phyloP scores from a whole-genome alignment of 2,797 vertebrate genomes.

The Carapus acus region DNA sequence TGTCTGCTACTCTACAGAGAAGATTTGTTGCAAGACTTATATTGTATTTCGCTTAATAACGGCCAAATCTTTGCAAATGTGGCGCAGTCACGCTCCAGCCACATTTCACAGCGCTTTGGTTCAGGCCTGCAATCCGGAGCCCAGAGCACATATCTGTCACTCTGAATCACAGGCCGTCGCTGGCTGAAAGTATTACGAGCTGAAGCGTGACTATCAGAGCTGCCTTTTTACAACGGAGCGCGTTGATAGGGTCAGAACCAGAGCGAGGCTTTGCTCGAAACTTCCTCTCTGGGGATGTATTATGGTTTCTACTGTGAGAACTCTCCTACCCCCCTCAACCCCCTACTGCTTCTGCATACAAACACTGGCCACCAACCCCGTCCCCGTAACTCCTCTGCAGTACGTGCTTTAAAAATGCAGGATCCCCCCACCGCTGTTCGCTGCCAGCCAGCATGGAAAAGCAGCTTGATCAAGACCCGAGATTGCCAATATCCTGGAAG shows the following conservation, averaged over 20 bases:
- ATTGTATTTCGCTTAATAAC: conserved; percentile 42
- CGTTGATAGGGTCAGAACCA: conserved; percentile 49
- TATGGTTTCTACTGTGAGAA: conserved; percentile 9
- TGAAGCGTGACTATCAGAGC: conserved; percentile 42
- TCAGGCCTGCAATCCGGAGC: conserved; percentile 45
- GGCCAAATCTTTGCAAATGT: conserved; percentile 49
- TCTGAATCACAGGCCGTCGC: conserved; percentile 31
- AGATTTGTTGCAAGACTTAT: conserved; percentile 49
- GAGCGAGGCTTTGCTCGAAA: conserved; percentile 41
- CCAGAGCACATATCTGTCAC: conserved; percentile 45
- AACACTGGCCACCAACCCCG: conserved; percentile 28
- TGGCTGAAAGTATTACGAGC: conserved; percentile 45
- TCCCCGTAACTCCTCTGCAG: conserved; percentile 32
- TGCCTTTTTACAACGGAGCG: conserved; percentile 42
- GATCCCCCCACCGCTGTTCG: conserved; percentile 31
- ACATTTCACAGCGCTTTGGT: conserved; percentile 51
- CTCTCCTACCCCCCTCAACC: conserved; percentile 32
- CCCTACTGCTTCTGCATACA: conserved; percentile 6
- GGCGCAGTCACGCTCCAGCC: conserved; percentile 39
- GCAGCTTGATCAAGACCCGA: conserved; percentile 44
- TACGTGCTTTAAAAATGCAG: conserved; percentile 29
- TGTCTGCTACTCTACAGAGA: conserved; percentile 45
- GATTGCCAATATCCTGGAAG: conserved; percentile 60
- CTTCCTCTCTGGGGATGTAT: conserved; percentile 49
- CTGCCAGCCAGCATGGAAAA: conserved; percentile 50